Conservation (phyloP, 2,888 invertebrate species). For the Oscheius sp. region DNA sequence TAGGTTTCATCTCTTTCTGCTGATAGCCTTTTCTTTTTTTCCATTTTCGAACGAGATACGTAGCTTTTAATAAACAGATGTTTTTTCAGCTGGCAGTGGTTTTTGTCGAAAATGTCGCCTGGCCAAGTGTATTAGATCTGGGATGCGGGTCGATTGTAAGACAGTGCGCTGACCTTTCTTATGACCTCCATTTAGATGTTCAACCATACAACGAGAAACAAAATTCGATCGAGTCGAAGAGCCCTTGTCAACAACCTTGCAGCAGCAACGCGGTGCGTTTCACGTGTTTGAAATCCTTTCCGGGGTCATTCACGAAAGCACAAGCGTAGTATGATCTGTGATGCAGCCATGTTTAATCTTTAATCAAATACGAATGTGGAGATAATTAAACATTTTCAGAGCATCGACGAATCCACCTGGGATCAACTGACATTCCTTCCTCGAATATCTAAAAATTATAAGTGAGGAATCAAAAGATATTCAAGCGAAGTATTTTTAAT, state of each 20-base stretch:
- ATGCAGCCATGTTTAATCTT: background rate
- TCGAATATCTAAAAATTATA: background rate
- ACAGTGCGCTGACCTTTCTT: background rate
- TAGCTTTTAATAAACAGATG: too few relatives aligned
- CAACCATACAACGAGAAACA: slow-evolving; percentile 1
- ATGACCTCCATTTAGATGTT: background rate
- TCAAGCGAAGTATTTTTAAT: too few relatives aligned
- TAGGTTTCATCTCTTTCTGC: background rate
- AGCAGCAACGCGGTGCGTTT: background rate
- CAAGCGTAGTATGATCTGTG: background rate
- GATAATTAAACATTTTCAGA: background rate
- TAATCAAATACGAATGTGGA: background rate
- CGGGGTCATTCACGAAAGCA: background rate
- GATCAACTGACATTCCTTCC: background rate
- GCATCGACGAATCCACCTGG: background rate
- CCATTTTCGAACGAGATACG: background rate
- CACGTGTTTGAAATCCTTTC: too few relatives aligned
- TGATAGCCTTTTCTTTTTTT: background rate
- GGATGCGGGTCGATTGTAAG: slow-evolving; percentile 23
- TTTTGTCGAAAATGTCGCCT: slow-evolving; percentile 22
- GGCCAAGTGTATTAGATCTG: slow-evolving; percentile 7
- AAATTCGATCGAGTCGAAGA: too few relatives aligned
- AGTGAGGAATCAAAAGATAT: too few relatives aligned
- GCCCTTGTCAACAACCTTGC: background rate
- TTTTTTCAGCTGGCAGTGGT: slow-evolving; percentile 9